A percentile compares a stretch with the other conserved stretches of the same genome.
Conservation (phyloP, 2,888 invertebrate species). For the Drosophila greeni region DNA sequence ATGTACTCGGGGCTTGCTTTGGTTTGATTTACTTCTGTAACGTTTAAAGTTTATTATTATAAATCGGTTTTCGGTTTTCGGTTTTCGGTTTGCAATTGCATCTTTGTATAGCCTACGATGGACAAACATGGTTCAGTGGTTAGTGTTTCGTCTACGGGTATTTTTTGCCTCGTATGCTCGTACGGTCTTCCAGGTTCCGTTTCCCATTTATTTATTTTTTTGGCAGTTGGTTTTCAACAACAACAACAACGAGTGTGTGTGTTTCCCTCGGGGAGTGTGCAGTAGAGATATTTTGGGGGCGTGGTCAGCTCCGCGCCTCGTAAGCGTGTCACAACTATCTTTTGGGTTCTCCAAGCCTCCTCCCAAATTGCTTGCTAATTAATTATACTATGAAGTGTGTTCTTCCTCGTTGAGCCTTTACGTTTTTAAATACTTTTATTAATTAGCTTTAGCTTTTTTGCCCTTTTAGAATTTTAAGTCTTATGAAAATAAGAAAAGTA, state of each 20-base stretch:
- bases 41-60: constrained; percentile 19
- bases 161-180: constrained; percentile 22
- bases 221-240: constrained; percentile 64
- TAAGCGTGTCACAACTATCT: constrained; percentile 55
- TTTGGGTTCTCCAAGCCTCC: constrained; percentile 17
- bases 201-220: constrained; percentile 27
- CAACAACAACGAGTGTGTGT: constrained; percentile 45
- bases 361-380: constrained; percentile 41
- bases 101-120: constrained; percentile 34
- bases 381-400: constrained; percentile 54
- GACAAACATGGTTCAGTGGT: constrained; percentile 42
- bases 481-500: constrained; percentile 61
- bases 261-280: constrained; percentile 43
- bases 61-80: constrained; percentile 17
- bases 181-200: constrained; percentile 22
- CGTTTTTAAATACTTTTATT: constrained; percentile 37
- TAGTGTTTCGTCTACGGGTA: constrained; percentile 31
- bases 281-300: constrained; percentile 29
- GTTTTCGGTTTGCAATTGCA: constrained; percentile 29
- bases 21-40: constrained; percentile 25
- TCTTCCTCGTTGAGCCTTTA: constrained; percentile 11
- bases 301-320: constrained; percentile 36
- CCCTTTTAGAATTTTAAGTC: constrained; percentile 34
- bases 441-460: constrained; percentile 33
- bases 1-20: constrained; percentile 27